Base-by-base conservation (phyloP, 2,113 vertebrate species). In the Prinia subflava region DNA sequence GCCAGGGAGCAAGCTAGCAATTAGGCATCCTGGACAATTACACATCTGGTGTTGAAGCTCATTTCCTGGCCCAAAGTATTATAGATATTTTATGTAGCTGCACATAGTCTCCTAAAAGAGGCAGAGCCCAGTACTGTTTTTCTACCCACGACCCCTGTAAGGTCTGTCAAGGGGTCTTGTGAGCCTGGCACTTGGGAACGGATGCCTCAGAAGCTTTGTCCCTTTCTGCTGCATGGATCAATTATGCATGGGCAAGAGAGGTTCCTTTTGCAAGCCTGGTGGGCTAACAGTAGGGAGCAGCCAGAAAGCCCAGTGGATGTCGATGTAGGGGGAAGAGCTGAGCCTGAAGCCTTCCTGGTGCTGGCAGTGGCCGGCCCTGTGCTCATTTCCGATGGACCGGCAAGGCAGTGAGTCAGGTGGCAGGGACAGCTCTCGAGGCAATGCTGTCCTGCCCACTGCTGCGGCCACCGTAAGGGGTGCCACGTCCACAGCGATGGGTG, bases 401-500 rank as follows among this genome's bases (percentile, higher is more conserved):
- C 5, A 78, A 39, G 39, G 39, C 39, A 39, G 39, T 39, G 39
- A 31, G 39, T 3, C 15, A 4, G 33, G 9, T 3, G 80, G 79
- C 57, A 89, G 13, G 23, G 25, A 17, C 5, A 75, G 39, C 50
- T 28, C 31, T 13, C 0, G 7, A 35, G 64, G 8, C 70, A 50
- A 0, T 3, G 46, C 33, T 59, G 49, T 39, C 41, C 68, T 33
- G 9, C 55, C 55, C 0, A 0, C 23, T 20, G 14, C 3, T 53
- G 83, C 0, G 0, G 21, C 49, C 30, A 18, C 23, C 3, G 16
- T 0, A 4, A 17, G 5, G 15, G 4, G 13, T 71, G 71, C 39
- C 30, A n/a, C 44, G 68, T 42, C 10, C 22, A 11, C 31, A n/a
- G 50, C 9, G 0, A 13, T 30, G 47, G 25, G 13, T 0, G 3